phyloP scores from a whole-genome alignment of 2,113 vertebrate genomes.

The Emydocephalus ijimae region DNA sequence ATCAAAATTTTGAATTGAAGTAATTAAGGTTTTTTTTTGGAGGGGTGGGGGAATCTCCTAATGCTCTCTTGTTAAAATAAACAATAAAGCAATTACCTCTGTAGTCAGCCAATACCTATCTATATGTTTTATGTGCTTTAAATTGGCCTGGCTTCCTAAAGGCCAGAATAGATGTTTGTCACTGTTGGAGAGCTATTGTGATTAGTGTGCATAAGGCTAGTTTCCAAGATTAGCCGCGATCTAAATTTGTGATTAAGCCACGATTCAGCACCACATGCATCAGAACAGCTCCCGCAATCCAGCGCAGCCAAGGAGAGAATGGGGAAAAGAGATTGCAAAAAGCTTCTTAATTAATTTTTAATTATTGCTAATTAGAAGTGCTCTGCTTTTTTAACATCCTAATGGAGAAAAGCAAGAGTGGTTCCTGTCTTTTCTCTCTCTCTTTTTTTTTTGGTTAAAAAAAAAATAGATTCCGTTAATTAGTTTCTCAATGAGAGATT shows the following conservation, averaged over 20 bases:
- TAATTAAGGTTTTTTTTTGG: slow-evolving; percentile 36
- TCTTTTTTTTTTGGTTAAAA: no score
- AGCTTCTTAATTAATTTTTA: slow-evolving; percentile 72
- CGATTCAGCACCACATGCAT: slow-evolving; percentile 65
- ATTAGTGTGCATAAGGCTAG: background rate
- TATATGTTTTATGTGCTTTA: slow-evolving; percentile 21
- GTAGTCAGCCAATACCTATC: slow-evolving; percentile 36
- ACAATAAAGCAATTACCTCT: slow-evolving; percentile 42
- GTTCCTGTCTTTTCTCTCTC: slow-evolving; percentile 47
- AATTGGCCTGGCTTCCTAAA: slow-evolving; percentile 25
- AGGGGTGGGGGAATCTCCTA: background rate
- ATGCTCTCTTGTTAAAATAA: slow-evolving; percentile 2
- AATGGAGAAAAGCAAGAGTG: slow-evolving; percentile 58
- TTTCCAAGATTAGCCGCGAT: slow-evolving; percentile 18
- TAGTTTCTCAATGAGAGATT: slow-evolving; percentile 59
- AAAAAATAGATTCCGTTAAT: slow-evolving; percentile 60
- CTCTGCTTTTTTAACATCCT: slow-evolving; percentile 61
- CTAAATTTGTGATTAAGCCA: slow-evolving; percentile 24
- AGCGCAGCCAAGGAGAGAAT: slow-evolving; percentile 17
- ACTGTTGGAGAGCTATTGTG: background rate
- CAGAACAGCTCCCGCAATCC: slow-evolving; percentile 63
- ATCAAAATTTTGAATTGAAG: slow-evolving; percentile 41
- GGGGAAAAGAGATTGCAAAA: slow-evolving; percentile 38
- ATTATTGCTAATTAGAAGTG: slow-evolving; percentile 71
- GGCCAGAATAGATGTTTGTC: background rate